Percentiles rank a stretch among this genome's conserved stretches.
phyloP scores from a whole-genome alignment of 1,140 invertebrate species.

The Dreissena rostriformis region DNA sequence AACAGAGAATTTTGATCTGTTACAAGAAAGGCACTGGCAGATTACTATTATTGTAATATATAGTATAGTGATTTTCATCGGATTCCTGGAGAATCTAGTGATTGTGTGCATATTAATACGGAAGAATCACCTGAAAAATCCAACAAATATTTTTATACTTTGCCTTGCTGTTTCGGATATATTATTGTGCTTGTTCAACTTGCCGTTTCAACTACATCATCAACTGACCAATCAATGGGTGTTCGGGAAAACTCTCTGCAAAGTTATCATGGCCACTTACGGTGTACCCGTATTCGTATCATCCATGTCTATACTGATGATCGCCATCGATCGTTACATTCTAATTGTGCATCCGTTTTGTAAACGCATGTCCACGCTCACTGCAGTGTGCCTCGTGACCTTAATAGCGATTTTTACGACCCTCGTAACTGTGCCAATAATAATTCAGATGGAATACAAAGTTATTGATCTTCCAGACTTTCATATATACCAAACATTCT shows the following conservation, averaged over 20 bases:
- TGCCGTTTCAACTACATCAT: constrained; percentile 88
- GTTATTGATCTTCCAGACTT: constrained; percentile 61
- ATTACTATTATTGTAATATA: constrained; percentile 77
- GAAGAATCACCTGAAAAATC: constrained; percentile 96
- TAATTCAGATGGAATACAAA: constrained; percentile 71
- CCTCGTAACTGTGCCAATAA: constrained; percentile 73
- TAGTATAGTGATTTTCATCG: constrained; percentile 76
- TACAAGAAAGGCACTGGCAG: constrained; percentile 67
- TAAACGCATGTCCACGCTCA: constrained; percentile 69
- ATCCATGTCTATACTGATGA: constrained; percentile 87
- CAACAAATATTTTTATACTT: constrained; percentile 98
- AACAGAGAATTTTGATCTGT: constrained; percentile 61
- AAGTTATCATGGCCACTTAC: constrained; percentile 77
- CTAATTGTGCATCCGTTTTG: constrained; percentile 85
- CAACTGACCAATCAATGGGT: constrained; percentile 93
- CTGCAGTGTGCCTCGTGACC: constrained; percentile 68
- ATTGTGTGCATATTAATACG: constrained; percentile 92
- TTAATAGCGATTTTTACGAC: constrained; percentile 71
- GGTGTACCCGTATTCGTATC: constrained; percentile 87
- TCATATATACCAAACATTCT: constrained; percentile 66
- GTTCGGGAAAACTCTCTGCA: constrained; percentile 83
- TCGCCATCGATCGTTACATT: constrained; percentile 87
- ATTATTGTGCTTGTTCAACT: constrained; percentile 93
- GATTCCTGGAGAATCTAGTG: constrained; percentile 90
- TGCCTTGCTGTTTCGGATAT: constrained; percentile 98